Percentiles rank a stretch among this genome's conserved stretches.
phyloP scores from a whole-genome alignment of 2,888 invertebrate genomes.

The Eubasilissa splendida region DNA sequence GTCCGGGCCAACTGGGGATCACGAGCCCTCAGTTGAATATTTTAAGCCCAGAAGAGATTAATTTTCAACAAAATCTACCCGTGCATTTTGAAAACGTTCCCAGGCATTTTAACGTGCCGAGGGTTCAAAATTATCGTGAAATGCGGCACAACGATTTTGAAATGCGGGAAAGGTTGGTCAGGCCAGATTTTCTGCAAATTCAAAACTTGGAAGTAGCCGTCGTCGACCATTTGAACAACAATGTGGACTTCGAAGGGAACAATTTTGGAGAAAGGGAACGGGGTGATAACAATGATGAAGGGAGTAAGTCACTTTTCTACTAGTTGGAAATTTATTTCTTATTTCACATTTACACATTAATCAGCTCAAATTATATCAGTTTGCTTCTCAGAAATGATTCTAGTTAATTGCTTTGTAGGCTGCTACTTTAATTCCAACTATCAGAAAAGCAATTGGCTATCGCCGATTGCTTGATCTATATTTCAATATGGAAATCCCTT shows the following conservation, averaged over 20 bases:
- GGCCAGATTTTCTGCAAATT: slow-evolving; percentile 50
- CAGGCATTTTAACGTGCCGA: slow-evolving; percentile 32
- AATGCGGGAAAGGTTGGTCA: slow-evolving; percentile 30
- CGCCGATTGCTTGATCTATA: no score
- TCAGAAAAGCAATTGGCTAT: no score
- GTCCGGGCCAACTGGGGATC: no score
- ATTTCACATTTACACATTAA: no score
- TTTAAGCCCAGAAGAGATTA: slow-evolving; percentile 17
- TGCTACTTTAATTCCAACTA: no score
- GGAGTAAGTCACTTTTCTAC: no score
- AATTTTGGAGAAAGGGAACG: slow-evolving; percentile 62
- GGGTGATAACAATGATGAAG: slow-evolving; percentile 59
- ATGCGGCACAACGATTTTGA: slow-evolving; percentile 28
- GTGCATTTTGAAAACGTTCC: slow-evolving; percentile 13
- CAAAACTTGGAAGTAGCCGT: slow-evolving; percentile 58
- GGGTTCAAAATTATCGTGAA: slow-evolving; percentile 16
- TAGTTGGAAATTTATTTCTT: no score
- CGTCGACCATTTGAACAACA: slow-evolving; percentile 66
- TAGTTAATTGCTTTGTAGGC: no score
- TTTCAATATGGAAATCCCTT: no score
- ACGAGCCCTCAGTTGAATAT: slow-evolving; percentile 5
- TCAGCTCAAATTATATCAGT: no score
- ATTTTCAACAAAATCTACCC: neutral
- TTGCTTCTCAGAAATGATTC: no score
- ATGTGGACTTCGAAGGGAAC: slow-evolving; percentile 67